Conservation (phyloP, 2,113 vertebrate genomes). For the Neolamprologus toae region DNA sequence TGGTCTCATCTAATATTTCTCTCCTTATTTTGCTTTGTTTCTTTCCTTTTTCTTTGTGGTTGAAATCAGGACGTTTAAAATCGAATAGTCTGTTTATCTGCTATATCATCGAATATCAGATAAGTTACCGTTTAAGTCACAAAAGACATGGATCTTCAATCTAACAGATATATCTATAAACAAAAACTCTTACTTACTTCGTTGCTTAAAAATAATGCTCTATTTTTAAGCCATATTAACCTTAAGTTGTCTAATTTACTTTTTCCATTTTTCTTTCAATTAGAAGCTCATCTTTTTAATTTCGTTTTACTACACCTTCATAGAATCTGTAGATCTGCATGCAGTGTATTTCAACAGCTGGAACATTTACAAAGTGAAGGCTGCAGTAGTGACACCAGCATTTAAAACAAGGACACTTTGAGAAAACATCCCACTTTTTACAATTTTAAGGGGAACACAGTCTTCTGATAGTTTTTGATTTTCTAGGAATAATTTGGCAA, state of each 20-base stretch:
- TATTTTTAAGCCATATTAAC: background rate
- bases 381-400: background rate
- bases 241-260: background rate
- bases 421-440: background rate
- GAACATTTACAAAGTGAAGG: background rate
- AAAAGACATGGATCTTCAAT: background rate
- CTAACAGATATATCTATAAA: background rate
- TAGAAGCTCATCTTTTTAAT: background rate
- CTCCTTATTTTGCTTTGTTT: background rate
- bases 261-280: background rate
- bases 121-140: background rate
- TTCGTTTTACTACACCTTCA: rapidly evolving
- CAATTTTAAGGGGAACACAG: background rate
- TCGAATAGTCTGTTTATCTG: background rate
- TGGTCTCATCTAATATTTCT: background rate
- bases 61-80: background rate
- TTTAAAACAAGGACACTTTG: background rate
- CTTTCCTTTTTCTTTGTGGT: background rate
- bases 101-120: background rate
- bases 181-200: rapidly evolving
- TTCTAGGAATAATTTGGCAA: background rate
- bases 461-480: background rate
- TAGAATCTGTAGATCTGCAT: background rate
- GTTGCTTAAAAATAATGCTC: background rate
- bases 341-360: background rate